A percentile compares a stretch with the other conserved stretches of the same genome.
These are phyloP conservation scores for Rhincodon typus DNA, from an alignment of 2,797 vertebrate species.

Conservation along the genomic window DNA sequence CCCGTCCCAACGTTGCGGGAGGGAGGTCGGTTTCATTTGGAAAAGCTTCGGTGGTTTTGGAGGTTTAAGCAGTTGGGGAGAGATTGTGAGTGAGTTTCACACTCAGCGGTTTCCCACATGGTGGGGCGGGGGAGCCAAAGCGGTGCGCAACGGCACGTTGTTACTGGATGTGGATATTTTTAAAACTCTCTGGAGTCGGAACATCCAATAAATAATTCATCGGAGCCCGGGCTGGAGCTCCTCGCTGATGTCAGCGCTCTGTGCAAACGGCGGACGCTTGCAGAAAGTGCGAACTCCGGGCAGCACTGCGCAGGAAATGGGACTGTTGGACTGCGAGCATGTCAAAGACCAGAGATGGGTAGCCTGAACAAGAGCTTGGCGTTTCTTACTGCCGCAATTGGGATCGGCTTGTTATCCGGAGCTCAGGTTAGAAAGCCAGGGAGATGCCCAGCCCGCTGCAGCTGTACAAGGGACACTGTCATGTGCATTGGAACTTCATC, in stretches of 20 bases:
- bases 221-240: conserved; percentile 59
- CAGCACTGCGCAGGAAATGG: conserved; percentile 36
- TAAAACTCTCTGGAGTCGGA: conserved; percentile 44
- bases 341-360: conserved; percentile 55
- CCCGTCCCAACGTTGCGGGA: background rate
- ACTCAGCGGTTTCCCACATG: background rate
- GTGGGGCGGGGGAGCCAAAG: too few relatives aligned
- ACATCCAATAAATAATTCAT: conserved; percentile 65
- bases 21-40: background rate
- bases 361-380: conserved; percentile 55
- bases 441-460: conserved; percentile 80
- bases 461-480: conserved; percentile 88
- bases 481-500: conserved; percentile 83
- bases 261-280: conserved; percentile 69
- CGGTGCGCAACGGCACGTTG: background rate
- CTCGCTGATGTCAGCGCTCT: conserved; percentile 82
- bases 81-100: too few relatives aligned
- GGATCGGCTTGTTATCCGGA: conserved; percentile 53
- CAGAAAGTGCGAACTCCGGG: conserved; percentile 54
- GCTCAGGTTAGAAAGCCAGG: conserved; percentile 59
- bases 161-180: conserved; percentile 41
- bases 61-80: background rate
- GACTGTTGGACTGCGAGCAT: conserved; percentile 44
- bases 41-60: background rate
- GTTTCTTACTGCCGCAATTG: conserved; percentile 55